phyloP scores from a whole-genome alignment of 2,888 invertebrate genomes.

The Omphaloscelis lunosa region DNA sequence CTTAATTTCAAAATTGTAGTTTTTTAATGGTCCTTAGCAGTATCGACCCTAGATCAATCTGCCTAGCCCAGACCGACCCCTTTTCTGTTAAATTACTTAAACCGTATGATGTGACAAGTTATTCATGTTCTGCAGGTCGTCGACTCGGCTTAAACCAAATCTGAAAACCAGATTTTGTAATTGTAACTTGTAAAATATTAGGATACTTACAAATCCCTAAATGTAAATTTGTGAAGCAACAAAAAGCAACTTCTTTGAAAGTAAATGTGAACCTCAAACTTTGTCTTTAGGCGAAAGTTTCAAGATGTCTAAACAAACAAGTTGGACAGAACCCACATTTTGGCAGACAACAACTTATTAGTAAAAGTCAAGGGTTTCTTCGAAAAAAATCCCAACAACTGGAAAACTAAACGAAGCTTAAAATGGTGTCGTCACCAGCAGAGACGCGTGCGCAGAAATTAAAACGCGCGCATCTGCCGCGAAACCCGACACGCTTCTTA shows the following conservation, averaged over 20 bases:
- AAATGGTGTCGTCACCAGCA: conserved; percentile 69
- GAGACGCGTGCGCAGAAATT: conserved; percentile 84
- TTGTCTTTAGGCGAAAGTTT: neutral
- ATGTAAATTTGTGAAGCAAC: neutral
- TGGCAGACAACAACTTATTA: conserved; percentile 42
- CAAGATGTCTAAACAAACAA: conserved; percentile 36
- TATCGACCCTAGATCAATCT: too few relatives aligned
- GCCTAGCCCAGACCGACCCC: too few relatives aligned
- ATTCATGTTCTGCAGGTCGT: neutral
- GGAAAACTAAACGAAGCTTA: conserved; percentile 71
- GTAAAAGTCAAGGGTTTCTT: conserved; percentile 43
- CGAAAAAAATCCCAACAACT: conserved; percentile 65
- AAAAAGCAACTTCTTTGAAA: neutral
- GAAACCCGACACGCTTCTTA: conserved; percentile 88
- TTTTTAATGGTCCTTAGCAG: too few relatives aligned
- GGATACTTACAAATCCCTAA: neutral
- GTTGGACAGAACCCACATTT: conserved; percentile 15
- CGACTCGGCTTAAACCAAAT: too few relatives aligned
- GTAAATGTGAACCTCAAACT: conserved; percentile 1
- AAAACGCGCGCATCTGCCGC: conserved; percentile 83
- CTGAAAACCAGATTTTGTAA: neutral
- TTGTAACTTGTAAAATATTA: neutral
- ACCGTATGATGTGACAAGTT: neutral
- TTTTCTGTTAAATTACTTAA: neutral
- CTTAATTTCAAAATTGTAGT: neutral